Evolutionary conservation across 92 coral and sea anemone species (phyloP).

Genomic region (Chrysogorgia sp.): DNA sequence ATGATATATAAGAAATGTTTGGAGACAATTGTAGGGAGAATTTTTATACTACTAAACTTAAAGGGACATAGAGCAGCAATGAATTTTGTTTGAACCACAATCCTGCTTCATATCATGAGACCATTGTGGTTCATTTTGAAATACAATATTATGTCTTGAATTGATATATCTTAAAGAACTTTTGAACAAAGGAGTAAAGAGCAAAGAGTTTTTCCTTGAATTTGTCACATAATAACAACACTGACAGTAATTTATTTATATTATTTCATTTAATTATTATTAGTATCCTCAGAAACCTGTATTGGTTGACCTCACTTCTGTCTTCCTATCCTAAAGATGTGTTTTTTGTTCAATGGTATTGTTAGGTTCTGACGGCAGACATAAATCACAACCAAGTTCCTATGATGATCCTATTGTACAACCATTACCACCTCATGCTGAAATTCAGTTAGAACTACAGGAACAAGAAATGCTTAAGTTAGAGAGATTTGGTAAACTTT

Average conservation of each 20-base stretch:
- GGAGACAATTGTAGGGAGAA: too few relatives aligned
- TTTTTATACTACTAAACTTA: too few relatives aligned
- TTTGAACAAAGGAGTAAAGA: too few relatives aligned
- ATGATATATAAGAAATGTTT: too few relatives aligned
- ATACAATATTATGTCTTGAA: too few relatives aligned
- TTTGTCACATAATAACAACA: background rate
- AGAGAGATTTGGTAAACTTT: constrained; percentile 95
- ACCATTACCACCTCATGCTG: constrained; percentile 82
- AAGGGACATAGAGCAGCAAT: background rate
- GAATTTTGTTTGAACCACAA: background rate
- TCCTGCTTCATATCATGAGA: too few relatives aligned
- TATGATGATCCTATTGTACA: constrained; percentile 65
- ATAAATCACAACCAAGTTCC: constrained; percentile 46
- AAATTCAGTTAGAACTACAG: constrained; percentile 87
- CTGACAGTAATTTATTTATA: background rate
- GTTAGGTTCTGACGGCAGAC: constrained; percentile 50
- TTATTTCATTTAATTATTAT: background rate
- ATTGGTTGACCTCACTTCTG: background rate
- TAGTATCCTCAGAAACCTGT: background rate
- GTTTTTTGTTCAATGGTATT: constrained; percentile 52
- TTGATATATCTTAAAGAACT: too few relatives aligned
- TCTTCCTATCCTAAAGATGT: background rate
- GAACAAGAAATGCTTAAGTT: constrained; percentile 92
- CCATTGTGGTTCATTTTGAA: too few relatives aligned
- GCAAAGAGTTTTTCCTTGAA: too few relatives aligned